A percentile compares a stretch with the other conserved stretches of the same genome.
These are phyloP conservation scores for Drosophila setifemur DNA, from an alignment of 1,140 invertebrate genomes.

Conservation along the genomic window DNA sequence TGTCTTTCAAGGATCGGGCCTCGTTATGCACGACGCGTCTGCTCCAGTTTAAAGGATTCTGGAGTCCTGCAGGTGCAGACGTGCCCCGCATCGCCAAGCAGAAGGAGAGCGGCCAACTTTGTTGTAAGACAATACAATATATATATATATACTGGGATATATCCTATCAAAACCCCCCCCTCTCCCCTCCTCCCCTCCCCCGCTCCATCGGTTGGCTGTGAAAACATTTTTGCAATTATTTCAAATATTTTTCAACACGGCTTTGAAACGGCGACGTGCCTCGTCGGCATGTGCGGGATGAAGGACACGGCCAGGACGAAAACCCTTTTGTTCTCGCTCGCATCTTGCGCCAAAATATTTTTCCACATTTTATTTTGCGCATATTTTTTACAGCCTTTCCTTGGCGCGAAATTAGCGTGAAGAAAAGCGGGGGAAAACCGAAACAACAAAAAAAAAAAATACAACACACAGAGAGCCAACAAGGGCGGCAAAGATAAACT, in stretches of 20 bases:
- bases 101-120: neutral
- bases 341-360: conserved; percentile 70
- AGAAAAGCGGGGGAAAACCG: neutral
- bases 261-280: conserved; percentile 72
- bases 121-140: conserved; percentile 3
- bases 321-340: conserved; percentile 47
- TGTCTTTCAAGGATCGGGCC: neutral
- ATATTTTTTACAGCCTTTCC: conserved; percentile 47
- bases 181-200: neutral
- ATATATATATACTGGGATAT: neutral
- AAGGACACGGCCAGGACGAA: neutral
- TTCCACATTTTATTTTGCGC: conserved; percentile 77
- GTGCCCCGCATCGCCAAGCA: conserved; percentile 49
- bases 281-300: conserved; percentile 30
- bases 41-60: conserved; percentile 21
- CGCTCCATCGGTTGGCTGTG: too few relatives aligned
- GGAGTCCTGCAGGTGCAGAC: conserved; percentile 15
- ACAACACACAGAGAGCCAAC: too few relatives aligned
- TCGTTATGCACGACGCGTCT: conserved; percentile 11
- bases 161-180: neutral
- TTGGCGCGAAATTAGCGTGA: conserved; percentile 77
- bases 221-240: conserved; percentile 78
- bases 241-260: conserved; percentile 79
- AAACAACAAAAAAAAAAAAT: conserved; percentile 4
- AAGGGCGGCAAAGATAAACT: conserved; percentile 66